Conservation (phyloP, 2,797 vertebrate species). For the Eulemur rubriventer region DNA sequence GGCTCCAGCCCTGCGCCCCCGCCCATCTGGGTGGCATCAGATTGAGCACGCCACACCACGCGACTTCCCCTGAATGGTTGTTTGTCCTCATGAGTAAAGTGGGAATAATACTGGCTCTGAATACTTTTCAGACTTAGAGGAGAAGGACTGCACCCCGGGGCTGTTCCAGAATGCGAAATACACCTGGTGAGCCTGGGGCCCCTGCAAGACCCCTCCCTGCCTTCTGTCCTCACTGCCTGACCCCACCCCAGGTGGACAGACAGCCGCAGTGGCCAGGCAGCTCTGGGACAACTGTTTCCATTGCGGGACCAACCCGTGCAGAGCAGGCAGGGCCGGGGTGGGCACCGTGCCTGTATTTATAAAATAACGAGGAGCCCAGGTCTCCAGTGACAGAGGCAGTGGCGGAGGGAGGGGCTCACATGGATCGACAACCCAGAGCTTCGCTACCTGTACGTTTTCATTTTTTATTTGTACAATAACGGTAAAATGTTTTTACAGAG, state of each 20-base stretch:
- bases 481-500: conserved; percentile 86
- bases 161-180: rapidly evolving
- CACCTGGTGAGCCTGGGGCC: rapidly evolving
- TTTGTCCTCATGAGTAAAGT: too few species aligned
- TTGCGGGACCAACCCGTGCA: rapidly evolving
- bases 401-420: rapidly evolving
- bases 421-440: conserved; percentile 50
- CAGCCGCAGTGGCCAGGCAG: neutral
- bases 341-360: conserved; percentile 40
- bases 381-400: conserved; percentile 41
- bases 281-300: neutral
- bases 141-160: neutral
- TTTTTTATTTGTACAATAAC: conserved; percentile 84
- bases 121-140: too few species aligned
- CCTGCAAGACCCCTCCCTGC: rapidly evolving
- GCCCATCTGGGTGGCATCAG: too few species aligned
- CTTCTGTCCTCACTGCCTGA: rapidly evolving
- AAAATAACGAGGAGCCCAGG: conserved; percentile 69
- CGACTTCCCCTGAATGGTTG: too few species aligned
- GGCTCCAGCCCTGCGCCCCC: rapidly evolving
- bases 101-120: too few species aligned
- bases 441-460: conserved; percentile 78
- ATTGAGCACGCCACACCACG: rapidly evolving
- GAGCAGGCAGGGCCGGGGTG: neutral
- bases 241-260: rapidly evolving